A percentile compares a stretch with the other conserved stretches of the same genome.
phyloP scores from a whole-genome alignment of 1,140 invertebrate genomes.

The Adelges cooleyi region DNA sequence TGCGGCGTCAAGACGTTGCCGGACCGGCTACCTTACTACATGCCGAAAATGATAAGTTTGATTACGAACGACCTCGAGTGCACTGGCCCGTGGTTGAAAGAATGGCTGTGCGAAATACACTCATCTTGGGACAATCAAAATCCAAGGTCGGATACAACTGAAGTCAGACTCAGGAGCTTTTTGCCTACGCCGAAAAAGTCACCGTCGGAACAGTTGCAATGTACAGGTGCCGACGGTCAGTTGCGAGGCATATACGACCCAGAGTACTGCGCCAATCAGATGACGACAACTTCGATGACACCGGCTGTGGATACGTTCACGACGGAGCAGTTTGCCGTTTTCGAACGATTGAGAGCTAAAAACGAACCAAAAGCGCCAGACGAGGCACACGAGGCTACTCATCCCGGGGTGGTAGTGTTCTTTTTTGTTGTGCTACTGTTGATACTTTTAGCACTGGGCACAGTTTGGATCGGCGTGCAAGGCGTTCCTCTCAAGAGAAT shows the following conservation, averaged over 20 bases:
- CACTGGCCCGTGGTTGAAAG: not conserved
- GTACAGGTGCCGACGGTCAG: not conserved
- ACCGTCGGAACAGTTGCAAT: not conserved
- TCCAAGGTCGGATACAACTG: not conserved
- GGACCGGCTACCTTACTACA: not conserved
- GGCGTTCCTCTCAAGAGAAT: not conserved
- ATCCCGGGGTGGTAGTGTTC: not conserved
- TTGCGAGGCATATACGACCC: not conserved
- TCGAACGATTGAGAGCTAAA: not conserved
- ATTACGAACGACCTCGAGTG: not conserved
- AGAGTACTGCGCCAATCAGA: not conserved
- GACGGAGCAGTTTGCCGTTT: not conserved
- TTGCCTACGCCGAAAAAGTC: not conserved
- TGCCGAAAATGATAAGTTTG: not conserved
- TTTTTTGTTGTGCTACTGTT: not conserved
- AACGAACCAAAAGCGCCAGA: not conserved
- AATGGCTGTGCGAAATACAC: conserved; percentile 12
- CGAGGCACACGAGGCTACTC: not conserved
- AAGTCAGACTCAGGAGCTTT: not conserved
- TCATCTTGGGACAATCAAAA: not conserved
- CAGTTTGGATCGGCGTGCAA: not conserved
- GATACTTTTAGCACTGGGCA: not conserved
- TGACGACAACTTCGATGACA: not conserved
- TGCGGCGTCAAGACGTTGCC: not conserved
- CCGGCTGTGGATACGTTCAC: not conserved